Base-by-base conservation (phyloP, 2,797 vertebrate species). In the Limosa lapponica region DNA sequence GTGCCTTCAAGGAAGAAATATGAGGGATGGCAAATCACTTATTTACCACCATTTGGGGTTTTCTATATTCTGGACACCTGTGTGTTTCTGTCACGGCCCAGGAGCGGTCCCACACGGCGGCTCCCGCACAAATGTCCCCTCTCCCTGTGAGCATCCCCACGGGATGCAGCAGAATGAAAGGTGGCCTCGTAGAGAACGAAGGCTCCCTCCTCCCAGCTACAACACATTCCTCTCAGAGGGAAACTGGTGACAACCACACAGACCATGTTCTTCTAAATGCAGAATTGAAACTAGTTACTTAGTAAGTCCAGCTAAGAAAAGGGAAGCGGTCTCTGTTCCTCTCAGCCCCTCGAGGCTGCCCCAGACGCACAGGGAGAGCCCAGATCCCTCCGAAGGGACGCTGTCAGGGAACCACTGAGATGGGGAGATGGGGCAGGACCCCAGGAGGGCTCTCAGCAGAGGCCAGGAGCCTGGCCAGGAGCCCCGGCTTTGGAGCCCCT, bases 271-370 rank as follows among this genome's bases (percentile, higher is more conserved):
- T 41, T 84, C 80, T 62, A 71, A 82, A 92, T 57, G 70, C 80
- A 86, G 87, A 96, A 96, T 16, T 84, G 82, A 95, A 97, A 96
- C 36, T 73, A 74, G 73, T 32, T 79, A 90, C 77, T 86, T 57
- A n/a, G 54, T 64, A 66, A 94, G 57, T 39, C 65, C 66, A 86
- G 65, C 25, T 73, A 36, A 92, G 71, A 67, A 62, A 82, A 95
- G 87, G 58, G 80, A 96, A 96, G 94, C 36, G 19, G 54, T 8
- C 71, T 75, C 57, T 64, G 82, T 84, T 82, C 69, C 82, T 93
- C 73, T 32, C 65, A 89, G 82, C 86, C 65, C 70, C 83, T 82
- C 59, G 43, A 36, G 58, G 73, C 91, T 70, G 37, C 69, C 51
- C 79, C 75, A 49, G 36, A 72, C 23, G 82, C 66, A 70, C n/a